Conservation (phyloP, 2,797 vertebrate genomes). For the Coracias cyanogaster region DNA sequence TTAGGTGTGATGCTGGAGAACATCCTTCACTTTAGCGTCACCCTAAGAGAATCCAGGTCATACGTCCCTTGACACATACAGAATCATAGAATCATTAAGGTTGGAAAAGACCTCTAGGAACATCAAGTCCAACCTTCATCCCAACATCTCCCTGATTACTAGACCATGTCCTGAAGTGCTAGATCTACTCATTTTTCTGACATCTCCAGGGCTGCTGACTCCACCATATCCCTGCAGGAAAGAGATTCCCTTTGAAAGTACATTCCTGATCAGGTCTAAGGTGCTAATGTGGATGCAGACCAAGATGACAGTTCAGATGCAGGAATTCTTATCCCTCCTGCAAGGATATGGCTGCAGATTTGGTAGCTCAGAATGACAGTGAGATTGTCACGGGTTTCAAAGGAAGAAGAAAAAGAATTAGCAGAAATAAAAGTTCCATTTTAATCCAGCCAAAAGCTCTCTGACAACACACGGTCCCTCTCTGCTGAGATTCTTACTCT, state of each 20-base stretch:
- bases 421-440: not conserved
- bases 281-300: not conserved
- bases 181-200: too few relatives aligned
- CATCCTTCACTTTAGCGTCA: not conserved
- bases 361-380: not conserved
- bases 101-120: too few relatives aligned
- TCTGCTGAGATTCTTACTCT: not conserved
- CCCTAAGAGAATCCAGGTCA: not conserved
- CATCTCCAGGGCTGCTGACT: too few relatives aligned
- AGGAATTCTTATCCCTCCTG: not conserved
- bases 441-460: not conserved
- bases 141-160: too few relatives aligned
- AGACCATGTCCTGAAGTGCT: too few relatives aligned
- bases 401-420: not conserved
- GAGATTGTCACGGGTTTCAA: not conserved
- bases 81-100: too few relatives aligned
- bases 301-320: not conserved
- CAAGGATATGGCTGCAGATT: not conserved
- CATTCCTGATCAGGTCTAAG: not conserved
- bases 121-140: too few relatives aligned
- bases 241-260: not conserved
- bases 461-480: not conserved
- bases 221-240: not conserved
- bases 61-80: fast-evolving
- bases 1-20: not conserved